Evolutionary conservation across 2,113 vertebrate species (phyloP).

Genomic region (Channa maculata): DNA sequence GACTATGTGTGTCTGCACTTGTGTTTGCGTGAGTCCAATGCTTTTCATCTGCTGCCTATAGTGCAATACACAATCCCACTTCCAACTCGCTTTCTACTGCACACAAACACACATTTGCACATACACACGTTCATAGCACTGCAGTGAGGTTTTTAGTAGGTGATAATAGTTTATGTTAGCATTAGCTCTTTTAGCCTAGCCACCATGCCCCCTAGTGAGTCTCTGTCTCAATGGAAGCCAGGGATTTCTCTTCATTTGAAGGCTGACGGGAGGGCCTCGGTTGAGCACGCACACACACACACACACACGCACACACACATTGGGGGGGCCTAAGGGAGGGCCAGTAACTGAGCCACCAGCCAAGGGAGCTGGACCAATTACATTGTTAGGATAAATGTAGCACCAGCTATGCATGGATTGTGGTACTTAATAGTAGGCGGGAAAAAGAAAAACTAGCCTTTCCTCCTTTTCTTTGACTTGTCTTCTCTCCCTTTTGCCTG

Average conservation of each 20-base stretch:
- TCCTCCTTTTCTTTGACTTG: constrained; percentile 57
- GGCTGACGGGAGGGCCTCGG: constrained; percentile 62
- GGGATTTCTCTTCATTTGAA: constrained; percentile 84
- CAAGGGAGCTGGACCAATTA: constrained; percentile 89
- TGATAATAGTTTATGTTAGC: constrained; percentile 84
- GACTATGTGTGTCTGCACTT: constrained; percentile 15
- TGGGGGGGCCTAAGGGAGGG: constrained; percentile 79
- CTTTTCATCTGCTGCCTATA: constrained; percentile 84
- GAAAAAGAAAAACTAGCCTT: constrained; percentile 80
- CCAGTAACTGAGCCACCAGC: constrained; percentile 84
- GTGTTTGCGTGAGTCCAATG: constrained; percentile 63
- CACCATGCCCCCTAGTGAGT: constrained; percentile 56
- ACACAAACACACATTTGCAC: constrained; percentile 11
- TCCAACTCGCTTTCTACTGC: constrained; percentile 39
- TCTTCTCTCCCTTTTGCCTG: constrained; percentile 71
- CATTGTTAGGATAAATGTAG: constrained; percentile 86
- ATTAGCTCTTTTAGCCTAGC: constrained; percentile 65
- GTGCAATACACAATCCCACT: constrained; percentile 72
- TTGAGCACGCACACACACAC: constrained; percentile 20
- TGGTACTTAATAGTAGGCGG: constrained; percentile 86
- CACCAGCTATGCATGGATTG: constrained; percentile 83
- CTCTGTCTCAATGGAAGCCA: constrained; percentile 79
- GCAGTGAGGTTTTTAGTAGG: constrained; percentile 84
- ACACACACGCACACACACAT: constrained; percentile 28
- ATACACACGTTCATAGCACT: constrained; percentile 55